A percentile compares a stretch with the other conserved stretches of the same genome.
These are phyloP conservation scores for Equus quagga DNA, from an alignment of 2,113 vertebrate genomes.

Conservation along the genomic window DNA sequence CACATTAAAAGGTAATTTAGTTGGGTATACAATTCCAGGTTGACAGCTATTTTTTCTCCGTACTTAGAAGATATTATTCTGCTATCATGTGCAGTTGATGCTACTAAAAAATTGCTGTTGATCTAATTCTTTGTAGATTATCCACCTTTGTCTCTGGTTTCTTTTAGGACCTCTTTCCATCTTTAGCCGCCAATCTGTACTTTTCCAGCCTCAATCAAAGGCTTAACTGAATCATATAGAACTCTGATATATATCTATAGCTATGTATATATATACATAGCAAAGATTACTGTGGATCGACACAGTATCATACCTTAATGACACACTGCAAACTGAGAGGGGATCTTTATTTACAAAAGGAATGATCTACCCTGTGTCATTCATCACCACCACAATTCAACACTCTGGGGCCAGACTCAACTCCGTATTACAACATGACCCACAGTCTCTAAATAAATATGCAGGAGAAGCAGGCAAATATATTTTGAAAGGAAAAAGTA, in stretches of 20 bases:
- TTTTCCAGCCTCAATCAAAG: background rate
- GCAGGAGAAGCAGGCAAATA: conserved; percentile 12
- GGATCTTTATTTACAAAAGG: background rate
- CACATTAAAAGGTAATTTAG: background rate
- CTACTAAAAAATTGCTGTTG: background rate
- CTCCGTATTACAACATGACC: background rate
- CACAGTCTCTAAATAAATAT: conserved; percentile 41
- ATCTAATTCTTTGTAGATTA: background rate
- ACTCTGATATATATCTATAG: background rate
- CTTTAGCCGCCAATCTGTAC: background rate
- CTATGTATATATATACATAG: background rate
- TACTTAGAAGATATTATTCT: background rate
- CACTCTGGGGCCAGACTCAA: background rate
- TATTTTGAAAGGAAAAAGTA: background rate
- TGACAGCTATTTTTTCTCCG: conserved; percentile 22
- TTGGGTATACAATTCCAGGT: background rate
- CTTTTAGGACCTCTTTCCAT: background rate
- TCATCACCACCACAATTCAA: background rate
- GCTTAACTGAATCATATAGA: conserved; percentile 2
- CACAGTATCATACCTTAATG: background rate
- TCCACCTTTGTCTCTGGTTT: conserved; percentile 11
- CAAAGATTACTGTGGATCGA: background rate
- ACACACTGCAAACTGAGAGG: background rate
- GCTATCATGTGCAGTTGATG: background rate
- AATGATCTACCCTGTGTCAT: background rate